phyloP scores from a whole-genome alignment of 2,888 invertebrate species.

The Tigriopus californicus region DNA sequence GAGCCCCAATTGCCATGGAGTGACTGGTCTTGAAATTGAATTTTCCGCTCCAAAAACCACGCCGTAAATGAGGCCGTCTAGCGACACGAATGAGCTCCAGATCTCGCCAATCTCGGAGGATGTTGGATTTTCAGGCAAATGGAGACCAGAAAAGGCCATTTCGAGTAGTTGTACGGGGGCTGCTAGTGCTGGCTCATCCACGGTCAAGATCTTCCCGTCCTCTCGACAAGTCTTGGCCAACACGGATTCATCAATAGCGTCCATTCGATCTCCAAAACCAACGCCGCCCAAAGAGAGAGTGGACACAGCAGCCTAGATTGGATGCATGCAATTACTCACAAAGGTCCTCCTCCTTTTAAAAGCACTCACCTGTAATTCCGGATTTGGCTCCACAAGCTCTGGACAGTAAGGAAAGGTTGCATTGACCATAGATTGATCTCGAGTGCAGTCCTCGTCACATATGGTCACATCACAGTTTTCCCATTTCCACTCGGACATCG shows the following conservation, averaged over 20 bases:
- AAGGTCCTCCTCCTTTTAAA: no score
- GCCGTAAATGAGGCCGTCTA: neutral
- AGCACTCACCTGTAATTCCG: neutral
- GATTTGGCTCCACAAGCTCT: neutral
- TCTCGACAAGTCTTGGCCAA: neutral
- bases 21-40: no score
- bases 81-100: neutral
- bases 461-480: constrained; percentile 1
- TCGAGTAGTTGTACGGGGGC: neutral
- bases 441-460: neutral
- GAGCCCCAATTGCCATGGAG: no score
- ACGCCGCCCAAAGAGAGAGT: neutral
- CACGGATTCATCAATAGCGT: neutral
- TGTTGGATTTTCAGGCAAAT: neutral
- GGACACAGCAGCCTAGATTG: no score
- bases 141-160: neutral
- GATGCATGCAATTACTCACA: no score
- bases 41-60: no score
- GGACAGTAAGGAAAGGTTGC: neutral
- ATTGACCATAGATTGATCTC: neutral
- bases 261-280: neutral
- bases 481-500: neutral
- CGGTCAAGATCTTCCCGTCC: neutral
- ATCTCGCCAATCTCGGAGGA: neutral
- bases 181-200: neutral